Percentiles rank a stretch among this genome's conserved stretches.
Evolutionary conservation across 2,113 vertebrate genomes (phyloP).

Genomic region (Neolamprologus kungweensis): DNA sequence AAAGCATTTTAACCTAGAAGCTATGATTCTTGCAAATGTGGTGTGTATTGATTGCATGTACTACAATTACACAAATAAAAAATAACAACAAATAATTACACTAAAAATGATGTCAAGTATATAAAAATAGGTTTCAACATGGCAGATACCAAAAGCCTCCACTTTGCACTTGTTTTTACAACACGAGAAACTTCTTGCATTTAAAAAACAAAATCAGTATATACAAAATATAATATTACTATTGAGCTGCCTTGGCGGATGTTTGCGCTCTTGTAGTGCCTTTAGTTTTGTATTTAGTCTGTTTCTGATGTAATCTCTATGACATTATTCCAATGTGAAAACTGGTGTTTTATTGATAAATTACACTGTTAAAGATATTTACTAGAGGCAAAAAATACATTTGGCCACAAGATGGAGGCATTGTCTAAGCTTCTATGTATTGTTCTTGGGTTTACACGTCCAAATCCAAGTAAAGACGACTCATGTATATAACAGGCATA

Average conservation of each 20-base stretch:
- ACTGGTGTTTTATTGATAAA: neutral
- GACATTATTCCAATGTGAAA: neutral
- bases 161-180: neutral
- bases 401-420: conserved; percentile 53
- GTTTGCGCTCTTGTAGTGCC: neutral
- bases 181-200: neutral
- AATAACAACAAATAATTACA: neutral
- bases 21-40: neutral
- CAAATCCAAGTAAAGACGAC: neutral
- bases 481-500: neutral
- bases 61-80: neutral
- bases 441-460: neutral
- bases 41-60: neutral
- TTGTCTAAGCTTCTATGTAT: neutral
- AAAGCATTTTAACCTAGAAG: neutral
- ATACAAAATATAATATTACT: neutral
- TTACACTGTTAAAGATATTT: neutral
- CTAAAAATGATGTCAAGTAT: neutral
- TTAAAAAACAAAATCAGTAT: neutral
- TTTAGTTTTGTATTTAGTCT: neutral
- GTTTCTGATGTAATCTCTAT: neutral
- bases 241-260: neutral
- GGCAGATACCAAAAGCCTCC: neutral
- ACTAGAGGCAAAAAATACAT: neutral
- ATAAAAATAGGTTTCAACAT: neutral